Percentiles rank a stretch among this genome's conserved stretches.
These are phyloP conservation scores for Saccostrea echinata DNA, from an alignment of 1,140 invertebrate genomes.

Conservation along the genomic window DNA sequence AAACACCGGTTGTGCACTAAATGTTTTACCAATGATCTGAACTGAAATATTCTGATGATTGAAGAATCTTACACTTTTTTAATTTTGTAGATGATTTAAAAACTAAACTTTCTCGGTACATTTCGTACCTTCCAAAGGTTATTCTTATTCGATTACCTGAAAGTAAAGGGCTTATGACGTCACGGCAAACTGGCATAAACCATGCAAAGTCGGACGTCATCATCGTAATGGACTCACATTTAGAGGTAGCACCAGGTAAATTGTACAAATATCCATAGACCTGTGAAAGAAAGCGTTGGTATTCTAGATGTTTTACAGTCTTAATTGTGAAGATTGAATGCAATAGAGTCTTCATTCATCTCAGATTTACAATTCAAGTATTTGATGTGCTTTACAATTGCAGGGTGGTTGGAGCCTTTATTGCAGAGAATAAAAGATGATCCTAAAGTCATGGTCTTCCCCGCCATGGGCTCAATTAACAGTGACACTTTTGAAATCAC, in stretches of 20 bases:
- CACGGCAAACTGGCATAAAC: conserved; percentile 83
- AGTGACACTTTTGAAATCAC: conserved; percentile 16
- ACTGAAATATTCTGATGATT: background rate
- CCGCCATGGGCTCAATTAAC: conserved; percentile 13
- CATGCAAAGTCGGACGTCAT: conserved; percentile 92
- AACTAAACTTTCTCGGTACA: conserved; percentile 29
- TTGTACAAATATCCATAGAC: background rate
- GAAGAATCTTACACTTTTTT: too few species aligned
- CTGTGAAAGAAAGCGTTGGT: too few species aligned
- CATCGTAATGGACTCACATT: conserved; percentile 97
- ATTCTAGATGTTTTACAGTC: background rate
- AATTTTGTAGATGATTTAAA: conserved; percentile 32
- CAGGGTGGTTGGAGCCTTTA: conserved; percentile 96
- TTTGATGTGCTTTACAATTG: conserved; percentile 62
- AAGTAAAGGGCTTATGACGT: conserved; percentile 47
- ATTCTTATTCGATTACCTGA: conserved; percentile 44
- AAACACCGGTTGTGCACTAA: background rate
- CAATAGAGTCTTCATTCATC: too few species aligned
- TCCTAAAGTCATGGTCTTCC: conserved; percentile 27
- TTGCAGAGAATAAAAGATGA: conserved; percentile 78
- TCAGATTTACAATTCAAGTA: too few species aligned
- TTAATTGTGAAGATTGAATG: background rate
- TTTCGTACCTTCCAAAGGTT: conserved; percentile 45
- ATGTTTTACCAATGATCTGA: background rate
- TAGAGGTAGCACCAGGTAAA: conserved; percentile 83